Conservation (phyloP, 2,888 invertebrate species). For the Pollenia labialis region DNA sequence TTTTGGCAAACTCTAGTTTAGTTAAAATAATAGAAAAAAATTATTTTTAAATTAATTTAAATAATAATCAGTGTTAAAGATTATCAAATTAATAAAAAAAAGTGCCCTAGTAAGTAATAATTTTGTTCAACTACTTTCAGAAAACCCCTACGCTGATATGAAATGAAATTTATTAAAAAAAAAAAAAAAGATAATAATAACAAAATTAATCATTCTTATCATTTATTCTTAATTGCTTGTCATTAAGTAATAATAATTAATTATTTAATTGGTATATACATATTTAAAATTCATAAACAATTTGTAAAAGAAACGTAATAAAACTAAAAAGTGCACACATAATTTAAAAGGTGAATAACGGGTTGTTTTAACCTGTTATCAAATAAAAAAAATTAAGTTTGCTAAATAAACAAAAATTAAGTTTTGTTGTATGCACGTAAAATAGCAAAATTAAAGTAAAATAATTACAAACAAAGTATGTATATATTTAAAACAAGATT, state of each 20-base stretch:
- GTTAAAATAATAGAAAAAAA: not conserved
- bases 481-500: too few relatives aligned
- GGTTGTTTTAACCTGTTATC: too few relatives aligned
- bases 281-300: not conserved
- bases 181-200: not conserved
- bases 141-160: slow-evolving; percentile 5
- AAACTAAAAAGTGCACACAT: not conserved
- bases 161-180: not conserved
- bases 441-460: too few relatives aligned
- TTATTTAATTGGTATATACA: slow-evolving; percentile 1
- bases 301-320: not conserved
- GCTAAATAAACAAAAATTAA: too few relatives aligned
- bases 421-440: too few relatives aligned
- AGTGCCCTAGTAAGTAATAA: not conserved
- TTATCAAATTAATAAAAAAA: not conserved
- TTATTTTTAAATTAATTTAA: not conserved
- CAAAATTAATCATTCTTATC: not conserved
- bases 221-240: slow-evolving; percentile 17
- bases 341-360: not conserved
- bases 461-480: too few relatives aligned
- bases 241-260: slow-evolving; percentile 23
- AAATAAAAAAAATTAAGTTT: too few relatives aligned
- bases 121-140: not conserved
- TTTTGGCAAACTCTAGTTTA: too few relatives aligned
- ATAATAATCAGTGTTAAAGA: slow-evolving; percentile 36